These are phyloP conservation scores for Papilio protenor DNA, from an alignment of 2,888 invertebrate genomes.

Conservation along the genomic window DNA sequence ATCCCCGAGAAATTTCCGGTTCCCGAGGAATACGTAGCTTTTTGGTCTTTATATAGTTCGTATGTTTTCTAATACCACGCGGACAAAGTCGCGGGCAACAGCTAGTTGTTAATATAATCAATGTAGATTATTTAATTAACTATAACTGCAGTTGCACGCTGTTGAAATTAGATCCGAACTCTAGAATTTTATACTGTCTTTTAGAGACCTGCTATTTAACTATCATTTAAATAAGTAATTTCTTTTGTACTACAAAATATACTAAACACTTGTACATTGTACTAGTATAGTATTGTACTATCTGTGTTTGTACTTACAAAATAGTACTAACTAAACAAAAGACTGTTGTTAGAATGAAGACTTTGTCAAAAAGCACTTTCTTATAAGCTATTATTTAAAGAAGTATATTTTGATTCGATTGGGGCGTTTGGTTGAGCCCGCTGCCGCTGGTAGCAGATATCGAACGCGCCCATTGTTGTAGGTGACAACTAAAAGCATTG, in stretches of 20 bases:
- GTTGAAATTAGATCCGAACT: neutral
- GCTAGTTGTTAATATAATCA: neutral
- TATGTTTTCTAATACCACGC: no score
- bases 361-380: slow-evolving; percentile 46
- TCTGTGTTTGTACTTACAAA: neutral
- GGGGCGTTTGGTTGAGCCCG: slow-evolving; percentile 69
- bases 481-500: slow-evolving; percentile 82
- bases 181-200: neutral
- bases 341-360: neutral
- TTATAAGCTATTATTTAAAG: slow-evolving; percentile 50
- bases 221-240: neutral
- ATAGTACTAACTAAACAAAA: neutral
- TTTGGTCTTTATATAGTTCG: no score
- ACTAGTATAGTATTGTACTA: neutral
- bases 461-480: slow-evolving; percentile 77
- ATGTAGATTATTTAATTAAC: neutral
- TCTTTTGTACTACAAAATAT: neutral
- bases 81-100: no score
- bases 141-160: neutral
- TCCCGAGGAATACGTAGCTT: no score
- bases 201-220: neutral
- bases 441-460: slow-evolving; percentile 75
- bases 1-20: no score
- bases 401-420: slow-evolving; percentile 69
- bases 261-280: neutral